These are phyloP conservation scores for Drosophila phalerata DNA, from an alignment of 2,888 invertebrate genomes.

Conservation along the genomic window DNA sequence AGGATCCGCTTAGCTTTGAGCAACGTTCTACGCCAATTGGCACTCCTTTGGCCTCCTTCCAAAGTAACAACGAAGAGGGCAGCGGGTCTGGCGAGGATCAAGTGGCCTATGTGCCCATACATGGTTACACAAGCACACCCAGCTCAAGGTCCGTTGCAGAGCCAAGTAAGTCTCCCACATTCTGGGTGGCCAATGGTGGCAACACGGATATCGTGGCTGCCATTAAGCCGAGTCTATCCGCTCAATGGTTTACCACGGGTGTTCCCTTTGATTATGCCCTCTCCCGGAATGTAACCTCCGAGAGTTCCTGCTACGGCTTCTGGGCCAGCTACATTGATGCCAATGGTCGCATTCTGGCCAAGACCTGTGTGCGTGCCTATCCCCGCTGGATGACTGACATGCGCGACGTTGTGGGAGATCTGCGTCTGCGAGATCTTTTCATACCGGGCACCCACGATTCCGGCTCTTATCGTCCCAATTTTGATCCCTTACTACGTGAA, in stretches of 20 bases:
- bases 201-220: constrained; percentile 75
- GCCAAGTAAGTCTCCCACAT: constrained; percentile 26
- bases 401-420: constrained; percentile 84
- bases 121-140: constrained; percentile 56
- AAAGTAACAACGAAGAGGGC: constrained; percentile 52
- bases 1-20: constrained; percentile 81
- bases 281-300: constrained; percentile 76
- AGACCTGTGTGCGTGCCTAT: constrained; percentile 86
- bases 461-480: constrained; percentile 86
- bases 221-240: constrained; percentile 73
- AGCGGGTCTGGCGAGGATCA: constrained; percentile 54
- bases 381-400: constrained; percentile 88
- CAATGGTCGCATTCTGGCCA: constrained; percentile 82
- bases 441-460: constrained; percentile 91
- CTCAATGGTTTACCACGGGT: constrained; percentile 84
- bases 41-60: constrained; percentile 69
- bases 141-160: neutral
- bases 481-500: constrained; percentile 83
- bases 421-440: constrained; percentile 87
- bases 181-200: constrained; percentile 83
- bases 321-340: constrained; percentile 84
- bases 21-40: constrained; percentile 61
- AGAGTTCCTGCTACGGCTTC: constrained; percentile 84
- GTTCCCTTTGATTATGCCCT: constrained; percentile 82
- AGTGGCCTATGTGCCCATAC: constrained; percentile 56